phyloP scores from a whole-genome alignment of 2,113 vertebrate genomes.

The Gobiocypris rarus region DNA sequence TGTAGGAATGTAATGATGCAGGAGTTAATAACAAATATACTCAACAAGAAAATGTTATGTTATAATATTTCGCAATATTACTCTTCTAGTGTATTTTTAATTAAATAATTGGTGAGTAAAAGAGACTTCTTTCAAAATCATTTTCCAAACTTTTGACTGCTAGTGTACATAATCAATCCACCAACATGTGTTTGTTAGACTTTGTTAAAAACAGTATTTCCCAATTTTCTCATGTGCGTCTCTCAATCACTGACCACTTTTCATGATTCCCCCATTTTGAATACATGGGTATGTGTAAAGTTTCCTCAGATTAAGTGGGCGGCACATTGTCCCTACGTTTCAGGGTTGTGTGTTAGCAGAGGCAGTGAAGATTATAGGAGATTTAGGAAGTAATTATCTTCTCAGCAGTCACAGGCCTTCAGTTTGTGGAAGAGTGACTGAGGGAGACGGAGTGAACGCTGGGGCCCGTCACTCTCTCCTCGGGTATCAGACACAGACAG shows the following conservation, averaged over 20 bases:
- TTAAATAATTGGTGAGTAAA: background rate
- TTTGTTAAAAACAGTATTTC: background rate
- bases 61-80: background rate
- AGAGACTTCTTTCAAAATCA: background rate
- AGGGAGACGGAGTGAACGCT: constrained; percentile 2
- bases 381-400: constrained; percentile 20
- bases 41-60: background rate
- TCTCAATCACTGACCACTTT: background rate
- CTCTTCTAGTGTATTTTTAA: background rate
- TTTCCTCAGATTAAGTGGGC: background rate
- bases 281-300: background rate
- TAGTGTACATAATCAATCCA: background rate
- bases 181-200: background rate
- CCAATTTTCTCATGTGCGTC: background rate
- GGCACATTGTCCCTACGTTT: background rate
- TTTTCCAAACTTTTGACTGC: background rate
- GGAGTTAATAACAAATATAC: too few relatives aligned
- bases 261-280: background rate
- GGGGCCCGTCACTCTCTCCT: constrained; percentile 8
- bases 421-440: background rate
- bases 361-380: background rate
- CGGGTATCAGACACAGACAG: constrained; percentile 62
- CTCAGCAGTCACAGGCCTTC: background rate
- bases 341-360: background rate
- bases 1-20: too few relatives aligned